Evolutionary conservation across 1,140 invertebrate species (phyloP).

Genomic region (Achroia grisella): DNA sequence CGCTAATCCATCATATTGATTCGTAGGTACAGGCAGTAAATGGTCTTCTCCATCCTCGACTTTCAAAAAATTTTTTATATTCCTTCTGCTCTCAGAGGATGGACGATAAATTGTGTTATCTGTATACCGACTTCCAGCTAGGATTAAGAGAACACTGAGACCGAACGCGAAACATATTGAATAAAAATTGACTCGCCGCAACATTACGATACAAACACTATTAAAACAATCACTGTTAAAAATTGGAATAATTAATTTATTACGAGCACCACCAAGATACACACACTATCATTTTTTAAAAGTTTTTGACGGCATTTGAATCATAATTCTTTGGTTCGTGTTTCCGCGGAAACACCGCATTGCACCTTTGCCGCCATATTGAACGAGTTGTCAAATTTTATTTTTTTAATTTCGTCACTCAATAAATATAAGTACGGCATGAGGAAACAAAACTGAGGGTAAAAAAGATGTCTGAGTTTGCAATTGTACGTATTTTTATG

Average conservation of each 20-base stretch:
- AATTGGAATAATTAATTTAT: slow-evolving; percentile 39
- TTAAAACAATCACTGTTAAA: slow-evolving; percentile 32
- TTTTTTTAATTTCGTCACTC: slow-evolving; percentile 6
- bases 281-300: slow-evolving; percentile 55
- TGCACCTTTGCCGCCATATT: slow-evolving; percentile 66
- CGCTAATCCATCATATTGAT: slow-evolving; percentile 44
- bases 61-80: slow-evolving; percentile 56
- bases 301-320: slow-evolving; percentile 48
- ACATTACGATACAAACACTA: slow-evolving; percentile 66
- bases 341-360: slow-evolving; percentile 71
- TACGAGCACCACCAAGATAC: slow-evolving; percentile 44
- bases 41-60: slow-evolving; percentile 46
- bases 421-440: neutral
- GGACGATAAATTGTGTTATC: slow-evolving; percentile 73
- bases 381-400: slow-evolving; percentile 37
- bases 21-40: slow-evolving; percentile 40
- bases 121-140: slow-evolving; percentile 75
- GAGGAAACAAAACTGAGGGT: neutral
- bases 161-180: slow-evolving; percentile 76
- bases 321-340: slow-evolving; percentile 57
- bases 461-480: no score
- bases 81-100: slow-evolving; percentile 61
- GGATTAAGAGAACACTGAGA: slow-evolving; percentile 76
- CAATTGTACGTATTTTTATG: no score
- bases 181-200: slow-evolving; percentile 75